phyloP scores from a whole-genome alignment of 2,888 invertebrate genomes.

The Seira ritae region DNA sequence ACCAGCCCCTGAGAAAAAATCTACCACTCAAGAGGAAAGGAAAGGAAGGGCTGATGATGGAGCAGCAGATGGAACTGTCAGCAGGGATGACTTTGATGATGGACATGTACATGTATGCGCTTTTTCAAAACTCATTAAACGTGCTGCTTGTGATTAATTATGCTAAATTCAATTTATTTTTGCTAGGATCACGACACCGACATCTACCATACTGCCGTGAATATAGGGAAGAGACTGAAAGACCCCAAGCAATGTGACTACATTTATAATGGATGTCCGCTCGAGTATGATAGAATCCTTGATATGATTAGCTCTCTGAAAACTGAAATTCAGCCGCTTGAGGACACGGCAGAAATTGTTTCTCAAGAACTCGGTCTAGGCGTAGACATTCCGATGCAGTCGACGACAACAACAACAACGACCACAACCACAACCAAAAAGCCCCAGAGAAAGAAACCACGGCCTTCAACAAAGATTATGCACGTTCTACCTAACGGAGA shows the following conservation, averaged over 20 bases:
- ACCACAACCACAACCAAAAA: conserved; percentile 38
- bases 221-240: conserved; percentile 62
- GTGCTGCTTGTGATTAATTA: conserved; percentile 7
- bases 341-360: conserved; percentile 52
- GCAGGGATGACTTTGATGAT: background rate
- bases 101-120: background rate
- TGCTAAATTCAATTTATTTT: background rate
- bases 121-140: background rate
- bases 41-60: conserved; percentile 30
- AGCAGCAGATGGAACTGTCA: conserved; percentile 31
- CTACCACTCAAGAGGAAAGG: too few species aligned
- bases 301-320: conserved; percentile 60
- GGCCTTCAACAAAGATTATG: conserved; percentile 63
- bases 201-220: conserved; percentile 65
- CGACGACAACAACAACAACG: conserved; percentile 37
- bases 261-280: conserved; percentile 64
- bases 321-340: conserved; percentile 40
- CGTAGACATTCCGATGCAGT: background rate
- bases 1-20: background rate
- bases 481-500: conserved; percentile 64
- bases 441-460: conserved; percentile 37
- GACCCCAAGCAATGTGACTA: conserved; percentile 64
- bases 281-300: conserved; percentile 57
- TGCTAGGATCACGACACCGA: conserved; percentile 58
- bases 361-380: conserved; percentile 57